Conservation (phyloP, 2,797 vertebrate species). For the Thamnophis elegans region DNA sequence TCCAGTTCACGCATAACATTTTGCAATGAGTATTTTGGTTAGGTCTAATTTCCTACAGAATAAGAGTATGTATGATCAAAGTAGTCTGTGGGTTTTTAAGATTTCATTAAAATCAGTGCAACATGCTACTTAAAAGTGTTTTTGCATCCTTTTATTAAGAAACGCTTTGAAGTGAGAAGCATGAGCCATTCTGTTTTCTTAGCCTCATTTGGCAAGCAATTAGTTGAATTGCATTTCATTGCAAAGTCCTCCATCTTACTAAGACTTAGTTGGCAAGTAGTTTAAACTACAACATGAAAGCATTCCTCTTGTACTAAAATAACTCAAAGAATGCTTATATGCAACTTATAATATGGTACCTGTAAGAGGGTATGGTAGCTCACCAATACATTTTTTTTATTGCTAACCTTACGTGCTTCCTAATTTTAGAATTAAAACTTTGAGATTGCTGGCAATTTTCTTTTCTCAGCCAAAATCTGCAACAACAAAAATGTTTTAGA, state of each 20-base stretch:
- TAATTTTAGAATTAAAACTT: not conserved
- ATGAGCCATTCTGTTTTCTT: not conserved
- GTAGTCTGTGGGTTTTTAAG: not conserved
- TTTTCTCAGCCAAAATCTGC: not conserved
- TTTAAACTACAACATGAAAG: not conserved
- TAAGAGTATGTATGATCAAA: not conserved
- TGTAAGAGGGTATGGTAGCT: no score
- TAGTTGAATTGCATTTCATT: not conserved
- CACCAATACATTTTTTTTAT: not conserved
- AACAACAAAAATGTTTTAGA: not conserved
- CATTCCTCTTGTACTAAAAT: not conserved
- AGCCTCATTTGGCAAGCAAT: not conserved
- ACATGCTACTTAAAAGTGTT: not conserved
- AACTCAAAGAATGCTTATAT: not conserved
- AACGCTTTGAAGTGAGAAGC: not conserved
- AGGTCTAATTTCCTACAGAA: not conserved
- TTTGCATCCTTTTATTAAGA: not conserved
- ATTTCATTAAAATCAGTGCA: not conserved
- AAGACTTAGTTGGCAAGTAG: not conserved
- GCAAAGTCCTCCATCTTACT: not conserved
- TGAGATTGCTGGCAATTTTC: not conserved
- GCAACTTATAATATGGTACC: not conserved
- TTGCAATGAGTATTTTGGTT: not conserved
- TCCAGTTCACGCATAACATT: not conserved
- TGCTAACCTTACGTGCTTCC: not conserved